Base-by-base conservation (phyloP, 1,140 invertebrate species). In the Bombus impatiens region DNA sequence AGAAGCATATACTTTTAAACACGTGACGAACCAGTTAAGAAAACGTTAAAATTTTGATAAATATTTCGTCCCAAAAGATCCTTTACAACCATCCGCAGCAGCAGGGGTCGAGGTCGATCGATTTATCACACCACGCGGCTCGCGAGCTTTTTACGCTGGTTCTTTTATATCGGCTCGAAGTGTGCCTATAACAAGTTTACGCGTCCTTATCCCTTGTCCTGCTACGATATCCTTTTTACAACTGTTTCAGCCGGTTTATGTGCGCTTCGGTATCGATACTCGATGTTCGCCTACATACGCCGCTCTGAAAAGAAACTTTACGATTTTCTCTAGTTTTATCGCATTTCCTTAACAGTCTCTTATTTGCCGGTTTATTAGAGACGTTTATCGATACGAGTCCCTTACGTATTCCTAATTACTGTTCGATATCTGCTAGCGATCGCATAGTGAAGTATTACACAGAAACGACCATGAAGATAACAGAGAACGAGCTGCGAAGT, bases 71-170 rank as follows among this genome's bases (percentile, higher is more conserved):
- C 75, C 1, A 22, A 28, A n/a, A 9, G 35, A 76, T 83, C 22
- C 25, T 53, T 83, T 28, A 28, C 79, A 59, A 12, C 37, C 10
- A 25, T 10, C 42, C 18, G 44, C 40, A 8, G 25, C 10, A 35
- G 28, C 67, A 32, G 22, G n/a, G 76, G 82, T 84, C 76, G 65
- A 78, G 82, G 82, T 59, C 76, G 44, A 84, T 84, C 76, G 82
- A 84, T 84, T 84, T 35, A 84, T 59, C 37, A 32, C 42, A 47
- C 22, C 37, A 28, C 47, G 37, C 35, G 65, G 74, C 37, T 71
- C 4, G 37, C 40, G 70, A 84, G 78, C 65, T 78, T 78, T 84
- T 71, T 78, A 68, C 28, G 12, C 5, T 18, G 35, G 40, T 44
- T 25, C 28, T n/a, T 59, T 71, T 44, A 13, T 32, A 70, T n/a